Evolutionary conservation across 2,888 invertebrate genomes (phyloP).

Genomic region (Myathropa florea): DNA sequence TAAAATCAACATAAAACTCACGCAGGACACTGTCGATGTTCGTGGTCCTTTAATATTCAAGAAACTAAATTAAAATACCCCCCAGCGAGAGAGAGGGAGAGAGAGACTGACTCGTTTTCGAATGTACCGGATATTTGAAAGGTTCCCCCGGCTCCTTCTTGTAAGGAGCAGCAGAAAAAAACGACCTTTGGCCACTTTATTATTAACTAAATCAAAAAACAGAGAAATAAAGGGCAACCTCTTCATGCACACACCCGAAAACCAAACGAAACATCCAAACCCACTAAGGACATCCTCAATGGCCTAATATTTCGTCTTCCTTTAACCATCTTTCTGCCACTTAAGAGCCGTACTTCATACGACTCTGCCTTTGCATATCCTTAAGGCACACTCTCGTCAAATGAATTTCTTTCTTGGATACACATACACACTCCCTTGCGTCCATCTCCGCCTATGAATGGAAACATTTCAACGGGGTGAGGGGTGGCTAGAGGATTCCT

Average conservation of each 20-base stretch:
- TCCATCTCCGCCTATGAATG: conserved; percentile 10
- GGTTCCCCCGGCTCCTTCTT: not conserved
- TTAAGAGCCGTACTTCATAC: conserved; percentile 54
- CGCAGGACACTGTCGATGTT: not conserved
- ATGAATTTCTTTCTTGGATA: conserved; percentile 20
- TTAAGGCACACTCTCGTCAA: conserved; percentile 44
- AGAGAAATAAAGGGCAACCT: conserved; percentile 1
- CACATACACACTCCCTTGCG: not conserved
- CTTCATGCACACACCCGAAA: not conserved
- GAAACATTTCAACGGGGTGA: conserved; percentile 7
- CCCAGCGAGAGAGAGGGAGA: not conserved
- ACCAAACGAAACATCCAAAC: conserved; percentile 9
- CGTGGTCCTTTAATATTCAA: conserved; percentile 19
- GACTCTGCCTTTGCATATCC: conserved; percentile 47
- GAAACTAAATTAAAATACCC: conserved; percentile 48
- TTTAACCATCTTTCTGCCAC: conserved; percentile 47
- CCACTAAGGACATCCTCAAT: conserved; percentile 51
- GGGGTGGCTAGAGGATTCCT: not conserved
- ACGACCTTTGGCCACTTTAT: conserved; percentile 20
- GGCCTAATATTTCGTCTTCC: conserved; percentile 57
- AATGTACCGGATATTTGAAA: conserved; percentile 2
- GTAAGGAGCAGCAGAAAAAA: not conserved
- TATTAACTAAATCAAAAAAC: conserved; percentile 47
- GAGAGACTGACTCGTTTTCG: not conserved
- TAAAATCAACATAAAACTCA: conserved; percentile 31